Conservation (phyloP, 2,113 vertebrate species). For the Lucifuga dentata region DNA sequence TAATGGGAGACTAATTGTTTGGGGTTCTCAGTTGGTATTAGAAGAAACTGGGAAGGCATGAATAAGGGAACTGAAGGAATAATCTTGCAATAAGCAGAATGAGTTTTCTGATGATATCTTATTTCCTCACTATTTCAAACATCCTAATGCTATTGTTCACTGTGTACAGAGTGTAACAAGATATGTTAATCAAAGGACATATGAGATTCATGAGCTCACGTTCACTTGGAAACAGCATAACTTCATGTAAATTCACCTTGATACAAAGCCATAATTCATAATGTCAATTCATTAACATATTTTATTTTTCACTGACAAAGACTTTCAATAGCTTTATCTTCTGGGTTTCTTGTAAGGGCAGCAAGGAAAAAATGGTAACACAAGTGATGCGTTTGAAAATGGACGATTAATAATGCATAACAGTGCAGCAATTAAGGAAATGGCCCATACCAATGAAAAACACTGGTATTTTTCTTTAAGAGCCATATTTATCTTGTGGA, state of each 20-base stretch:
- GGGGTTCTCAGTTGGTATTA: constrained; percentile 14
- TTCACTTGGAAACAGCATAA: background rate
- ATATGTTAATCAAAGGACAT: background rate
- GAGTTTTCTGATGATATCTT: constrained; percentile 17
- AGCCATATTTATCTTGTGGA: constrained; percentile 71
- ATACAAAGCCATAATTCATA: background rate
- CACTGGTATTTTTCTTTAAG: constrained; percentile 61
- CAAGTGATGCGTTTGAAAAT: constrained; percentile 8
- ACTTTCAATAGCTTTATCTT: background rate
- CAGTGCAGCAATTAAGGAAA: constrained; percentile 41
- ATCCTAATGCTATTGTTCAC: background rate
- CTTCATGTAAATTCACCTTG: background rate
- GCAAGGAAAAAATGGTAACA: constrained; percentile 5
- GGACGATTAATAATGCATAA: constrained; percentile 34
- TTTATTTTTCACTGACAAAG: too few relatives aligned
- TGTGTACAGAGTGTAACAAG: background rate
- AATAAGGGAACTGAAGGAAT: constrained; percentile 15
- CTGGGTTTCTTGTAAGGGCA: background rate
- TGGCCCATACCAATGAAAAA: constrained; percentile 28
- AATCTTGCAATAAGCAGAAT: constrained; percentile 3
- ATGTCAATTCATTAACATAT: too few relatives aligned
- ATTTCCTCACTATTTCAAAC: constrained; percentile 15
- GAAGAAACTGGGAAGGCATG: constrained; percentile 16
- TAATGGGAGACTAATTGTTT: constrained; percentile 32
- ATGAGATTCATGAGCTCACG: background rate